Conservation (phyloP, 2,113 vertebrate genomes). For the Lepus americanus region DNA sequence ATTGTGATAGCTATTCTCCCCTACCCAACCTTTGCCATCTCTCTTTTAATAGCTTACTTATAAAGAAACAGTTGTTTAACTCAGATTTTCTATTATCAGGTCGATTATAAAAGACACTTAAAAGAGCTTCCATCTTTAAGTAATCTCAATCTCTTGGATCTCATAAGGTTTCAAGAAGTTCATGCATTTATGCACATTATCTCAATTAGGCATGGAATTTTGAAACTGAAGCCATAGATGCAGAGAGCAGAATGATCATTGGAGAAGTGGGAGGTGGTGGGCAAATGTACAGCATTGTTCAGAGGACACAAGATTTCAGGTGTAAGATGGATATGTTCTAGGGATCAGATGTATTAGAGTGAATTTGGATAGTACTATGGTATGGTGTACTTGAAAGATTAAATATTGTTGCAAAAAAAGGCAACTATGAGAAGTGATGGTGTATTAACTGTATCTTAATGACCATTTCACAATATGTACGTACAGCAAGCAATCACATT, state of each 20-base stretch:
- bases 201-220: too few relatives aligned
- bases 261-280: not conserved
- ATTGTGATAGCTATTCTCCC: not conserved
- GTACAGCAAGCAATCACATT: too few relatives aligned
- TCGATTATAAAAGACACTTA: not conserved
- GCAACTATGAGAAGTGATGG: too few relatives aligned
- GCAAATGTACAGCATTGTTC: not conserved
- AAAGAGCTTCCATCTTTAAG: not conserved
- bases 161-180: not conserved
- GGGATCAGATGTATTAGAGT: too few relatives aligned
- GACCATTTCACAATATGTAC: too few relatives aligned
- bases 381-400: not conserved
- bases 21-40: not conserved
- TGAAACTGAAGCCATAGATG: too few relatives aligned
- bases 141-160: not conserved
- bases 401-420: not conserved
- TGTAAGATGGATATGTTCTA: not conserved
- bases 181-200: not conserved
- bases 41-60: not conserved
- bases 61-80: not conserved
- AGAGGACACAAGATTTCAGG: not conserved
- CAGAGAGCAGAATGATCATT: too few relatives aligned
- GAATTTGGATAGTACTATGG: not conserved
- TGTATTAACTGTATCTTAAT: not conserved
- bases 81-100: not conserved